phyloP scores from a whole-genome alignment of 2,113 vertebrate genomes.

The Pungitius pungitius region DNA sequence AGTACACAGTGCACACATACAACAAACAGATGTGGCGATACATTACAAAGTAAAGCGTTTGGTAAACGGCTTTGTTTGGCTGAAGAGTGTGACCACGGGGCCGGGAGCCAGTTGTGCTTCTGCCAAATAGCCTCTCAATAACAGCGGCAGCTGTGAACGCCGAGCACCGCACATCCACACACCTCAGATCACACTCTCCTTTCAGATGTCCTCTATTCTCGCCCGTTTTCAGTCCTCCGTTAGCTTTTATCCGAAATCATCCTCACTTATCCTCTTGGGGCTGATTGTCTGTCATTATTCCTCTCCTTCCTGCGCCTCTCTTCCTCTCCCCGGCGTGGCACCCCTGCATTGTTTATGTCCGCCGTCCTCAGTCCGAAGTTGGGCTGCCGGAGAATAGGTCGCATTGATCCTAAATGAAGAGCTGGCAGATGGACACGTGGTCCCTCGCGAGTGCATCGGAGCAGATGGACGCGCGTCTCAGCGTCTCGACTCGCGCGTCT shows the following conservation, averaged over 20 bases:
- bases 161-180: constrained; percentile 39
- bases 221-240: background rate
- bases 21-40: constrained; percentile 44
- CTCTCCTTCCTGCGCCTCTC: constrained; percentile 3
- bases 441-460: constrained; percentile 61
- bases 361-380: constrained; percentile 27
- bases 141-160: constrained; percentile 34
- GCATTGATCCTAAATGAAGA: constrained; percentile 58
- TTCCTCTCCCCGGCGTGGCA: constrained; percentile 6
- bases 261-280: constrained; percentile 17
- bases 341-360: constrained; percentile 16
- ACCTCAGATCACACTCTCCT: constrained; percentile 37
- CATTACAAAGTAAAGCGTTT: constrained; percentile 9
- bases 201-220: constrained; percentile 15
- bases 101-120: constrained; percentile 52
- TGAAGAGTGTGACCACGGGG: constrained; percentile 36
- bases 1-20: constrained; percentile 14
- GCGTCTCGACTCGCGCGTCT: constrained; percentile 35
- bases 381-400: constrained; percentile 45
- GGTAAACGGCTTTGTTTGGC: constrained; percentile 25
- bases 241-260: constrained; percentile 14
- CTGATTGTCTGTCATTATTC: constrained; percentile 23
- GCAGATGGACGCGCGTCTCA: constrained; percentile 58
- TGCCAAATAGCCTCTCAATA: constrained; percentile 55
- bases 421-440: constrained; percentile 63